Evolutionary conservation across 2,113 vertebrate species (phyloP).

Genomic region (Aegithalos caudatus): DNA sequence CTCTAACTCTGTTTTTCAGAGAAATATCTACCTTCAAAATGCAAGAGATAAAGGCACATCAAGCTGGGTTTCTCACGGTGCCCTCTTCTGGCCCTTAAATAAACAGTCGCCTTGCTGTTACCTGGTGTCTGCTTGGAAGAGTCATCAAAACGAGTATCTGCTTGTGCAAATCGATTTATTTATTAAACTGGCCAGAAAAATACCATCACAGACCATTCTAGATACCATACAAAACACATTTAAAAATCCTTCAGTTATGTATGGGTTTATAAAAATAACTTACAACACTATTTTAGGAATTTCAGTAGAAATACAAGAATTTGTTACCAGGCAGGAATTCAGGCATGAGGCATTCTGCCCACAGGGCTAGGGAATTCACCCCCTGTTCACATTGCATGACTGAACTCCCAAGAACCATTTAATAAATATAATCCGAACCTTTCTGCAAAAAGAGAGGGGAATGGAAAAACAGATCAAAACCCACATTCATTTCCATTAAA

Average conservation of each 20-base stretch:
- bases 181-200: slow-evolving; percentile 27
- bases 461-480: background rate
- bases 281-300: background rate
- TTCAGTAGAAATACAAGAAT: background rate
- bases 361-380: background rate
- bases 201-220: background rate
- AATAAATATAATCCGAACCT: background rate
- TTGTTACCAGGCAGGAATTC: background rate
- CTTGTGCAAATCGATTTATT: slow-evolving; percentile 36
- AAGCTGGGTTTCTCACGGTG: background rate
- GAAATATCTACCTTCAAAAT: background rate
- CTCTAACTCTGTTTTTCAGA: background rate
- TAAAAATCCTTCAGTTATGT: background rate
- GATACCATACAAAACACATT: background rate
- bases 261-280: slow-evolving; percentile 38
- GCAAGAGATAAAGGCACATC: background rate
- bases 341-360: background rate
- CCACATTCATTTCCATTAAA: background rate
- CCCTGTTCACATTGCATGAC: background rate
- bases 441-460: background rate
- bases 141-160: background rate
- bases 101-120: background rate
- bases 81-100: background rate
- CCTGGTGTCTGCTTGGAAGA: background rate
- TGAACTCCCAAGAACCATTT: background rate